Conservation (phyloP, 1,140 invertebrate species). For the Apolygus lucorum region DNA sequence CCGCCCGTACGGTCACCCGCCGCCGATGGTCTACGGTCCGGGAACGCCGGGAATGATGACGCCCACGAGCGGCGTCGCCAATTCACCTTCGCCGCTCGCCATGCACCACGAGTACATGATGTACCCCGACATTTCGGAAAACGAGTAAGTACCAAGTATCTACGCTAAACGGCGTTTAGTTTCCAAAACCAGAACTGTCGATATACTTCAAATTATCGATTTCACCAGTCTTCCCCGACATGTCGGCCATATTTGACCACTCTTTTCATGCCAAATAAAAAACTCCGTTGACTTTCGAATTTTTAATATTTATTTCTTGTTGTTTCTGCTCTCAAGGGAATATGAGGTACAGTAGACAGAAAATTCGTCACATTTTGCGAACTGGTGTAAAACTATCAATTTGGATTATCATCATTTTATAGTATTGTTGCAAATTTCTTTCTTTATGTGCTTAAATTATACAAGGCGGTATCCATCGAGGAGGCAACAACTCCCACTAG, state of each 20-base stretch:
- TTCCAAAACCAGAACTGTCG: neutral
- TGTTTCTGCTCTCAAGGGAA: conserved; percentile 26
- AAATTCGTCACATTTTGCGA: neutral
- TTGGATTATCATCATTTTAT: neutral
- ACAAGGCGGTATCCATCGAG: no score
- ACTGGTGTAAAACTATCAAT: neutral
- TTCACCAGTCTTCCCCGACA: neutral
- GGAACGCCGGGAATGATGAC: neutral
- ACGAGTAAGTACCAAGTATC: conserved; percentile 50
- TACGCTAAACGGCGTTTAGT: neutral
- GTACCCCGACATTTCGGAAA: conserved; percentile 41
- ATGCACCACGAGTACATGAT: conserved; percentile 28
- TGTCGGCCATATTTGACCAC: neutral
- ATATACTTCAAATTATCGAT: neutral
- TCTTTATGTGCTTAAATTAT: neutral
- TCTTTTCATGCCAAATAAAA: neutral
- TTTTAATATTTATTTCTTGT: conserved; percentile 7
- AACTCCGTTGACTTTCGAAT: neutral
- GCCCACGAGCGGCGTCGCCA: neutral
- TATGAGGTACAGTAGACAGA: conserved; percentile 21
- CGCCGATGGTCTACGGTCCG: neutral
- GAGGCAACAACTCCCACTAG: no score
- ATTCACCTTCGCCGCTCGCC: conserved; percentile 28
- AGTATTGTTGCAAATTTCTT: neutral
- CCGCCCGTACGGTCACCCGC: conserved; percentile 3